Evolutionary conservation across 2,888 invertebrate genomes (phyloP).

Genomic region (Camponotus fellah): DNA sequence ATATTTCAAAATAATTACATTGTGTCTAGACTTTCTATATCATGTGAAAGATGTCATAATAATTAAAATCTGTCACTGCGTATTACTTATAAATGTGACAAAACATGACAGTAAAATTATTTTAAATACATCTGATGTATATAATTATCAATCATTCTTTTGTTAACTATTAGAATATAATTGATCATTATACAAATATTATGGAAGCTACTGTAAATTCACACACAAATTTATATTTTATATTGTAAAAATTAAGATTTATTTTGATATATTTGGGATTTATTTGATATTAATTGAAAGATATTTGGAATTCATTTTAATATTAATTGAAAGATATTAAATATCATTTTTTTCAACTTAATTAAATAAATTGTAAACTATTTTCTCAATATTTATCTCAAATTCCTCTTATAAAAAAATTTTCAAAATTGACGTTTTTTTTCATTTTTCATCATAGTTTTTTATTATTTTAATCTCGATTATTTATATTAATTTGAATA

Average conservation of each 20-base stretch:
- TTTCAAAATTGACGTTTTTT: background rate
- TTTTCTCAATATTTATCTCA: background rate
- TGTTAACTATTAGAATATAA: background rate
- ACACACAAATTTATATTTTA: background rate
- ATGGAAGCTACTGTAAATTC: background rate
- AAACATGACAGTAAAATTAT: background rate
- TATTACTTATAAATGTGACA: slow-evolving; percentile 16
- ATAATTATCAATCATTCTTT: slow-evolving; percentile 1
- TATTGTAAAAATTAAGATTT: background rate
- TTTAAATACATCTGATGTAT: background rate
- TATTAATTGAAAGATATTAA: background rate
- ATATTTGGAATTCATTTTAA: background rate
- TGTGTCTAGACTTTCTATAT: background rate
- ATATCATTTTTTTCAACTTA: background rate
- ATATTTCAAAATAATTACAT: slow-evolving; percentile 56
- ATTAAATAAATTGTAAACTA: slow-evolving; percentile 5
- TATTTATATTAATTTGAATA: background rate
- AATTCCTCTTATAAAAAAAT: background rate
- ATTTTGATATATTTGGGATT: background rate
- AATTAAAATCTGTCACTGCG: slow-evolving; percentile 16
- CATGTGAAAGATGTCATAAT: slow-evolving; percentile 5
- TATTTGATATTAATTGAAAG: background rate
- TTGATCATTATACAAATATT: background rate
- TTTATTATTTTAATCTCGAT: background rate
- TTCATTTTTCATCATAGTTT: background rate